phyloP scores from a whole-genome alignment of 2,113 vertebrate species.

The Odobenus rosmarus region DNA sequence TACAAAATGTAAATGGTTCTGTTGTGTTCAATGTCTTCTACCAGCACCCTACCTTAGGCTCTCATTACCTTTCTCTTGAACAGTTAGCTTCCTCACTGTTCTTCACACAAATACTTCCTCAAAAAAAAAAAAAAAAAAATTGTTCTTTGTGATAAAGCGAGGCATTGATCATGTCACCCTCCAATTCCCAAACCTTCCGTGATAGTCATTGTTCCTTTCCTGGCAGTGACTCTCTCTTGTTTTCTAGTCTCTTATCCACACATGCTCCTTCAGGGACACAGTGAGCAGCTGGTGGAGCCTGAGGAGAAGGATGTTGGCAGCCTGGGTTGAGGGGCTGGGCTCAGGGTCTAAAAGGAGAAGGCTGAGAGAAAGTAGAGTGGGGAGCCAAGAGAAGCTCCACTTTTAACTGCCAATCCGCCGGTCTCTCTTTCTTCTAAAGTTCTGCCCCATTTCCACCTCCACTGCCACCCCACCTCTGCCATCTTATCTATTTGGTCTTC shows the following conservation, averaged over 20 bases:
- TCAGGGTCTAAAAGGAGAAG: not conserved
- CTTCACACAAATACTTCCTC: not conserved
- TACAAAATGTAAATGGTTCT: not conserved
- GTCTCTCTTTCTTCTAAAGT: not conserved
- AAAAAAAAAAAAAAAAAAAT: too few species aligned
- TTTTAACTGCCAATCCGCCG: not conserved
- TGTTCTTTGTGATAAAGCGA: not conserved
- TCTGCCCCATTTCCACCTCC: not conserved
- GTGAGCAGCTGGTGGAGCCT: not conserved
- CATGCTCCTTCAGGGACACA: too few species aligned
- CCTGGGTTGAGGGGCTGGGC: not conserved
- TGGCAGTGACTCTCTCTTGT: not conserved
- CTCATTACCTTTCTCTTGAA: not conserved
- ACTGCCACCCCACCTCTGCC: not conserved
- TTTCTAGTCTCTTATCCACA: not conserved
- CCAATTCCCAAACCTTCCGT: not conserved
- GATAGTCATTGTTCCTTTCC: not conserved
- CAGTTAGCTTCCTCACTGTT: not conserved
- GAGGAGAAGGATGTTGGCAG: not conserved
- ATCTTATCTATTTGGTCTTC: not conserved
- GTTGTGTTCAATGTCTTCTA: not conserved
- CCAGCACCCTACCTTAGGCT: fast-evolving
- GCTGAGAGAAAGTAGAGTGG: not conserved
- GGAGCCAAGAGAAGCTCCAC: not conserved
- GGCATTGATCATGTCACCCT: not conserved